A percentile compares a stretch with the other conserved stretches of the same genome.
Conservation (phyloP, 2,797 vertebrate species). For the Smutsia temminckii region DNA sequence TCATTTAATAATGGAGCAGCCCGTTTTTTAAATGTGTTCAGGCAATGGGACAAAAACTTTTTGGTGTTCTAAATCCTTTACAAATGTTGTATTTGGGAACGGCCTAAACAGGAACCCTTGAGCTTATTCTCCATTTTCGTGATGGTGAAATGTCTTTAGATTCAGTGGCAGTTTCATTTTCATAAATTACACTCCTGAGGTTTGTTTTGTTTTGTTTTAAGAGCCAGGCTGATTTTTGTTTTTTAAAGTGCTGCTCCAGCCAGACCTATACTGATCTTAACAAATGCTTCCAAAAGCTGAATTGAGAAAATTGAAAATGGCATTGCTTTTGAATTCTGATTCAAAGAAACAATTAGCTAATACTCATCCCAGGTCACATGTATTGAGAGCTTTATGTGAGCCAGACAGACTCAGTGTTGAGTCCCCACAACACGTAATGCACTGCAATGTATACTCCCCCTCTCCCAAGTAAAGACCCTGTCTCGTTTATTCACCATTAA, state of each 20-base stretch:
- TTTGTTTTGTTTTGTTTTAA: slow-evolving; percentile 39
- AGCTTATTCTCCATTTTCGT: slow-evolving; percentile 31
- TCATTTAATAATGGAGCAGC: slow-evolving; percentile 37
- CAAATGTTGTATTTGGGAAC: neutral
- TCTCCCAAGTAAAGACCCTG: neutral
- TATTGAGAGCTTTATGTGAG: neutral
- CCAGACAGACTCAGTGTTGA: neutral
- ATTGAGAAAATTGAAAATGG: slow-evolving; percentile 45
- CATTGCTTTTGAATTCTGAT: slow-evolving; percentile 28
- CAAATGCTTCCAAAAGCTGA: slow-evolving; percentile 19
- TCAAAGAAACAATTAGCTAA: slow-evolving; percentile 27
- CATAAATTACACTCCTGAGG: slow-evolving; percentile 29
- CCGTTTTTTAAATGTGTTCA: neutral
- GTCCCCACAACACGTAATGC: neutral
- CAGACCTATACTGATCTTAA: slow-evolving; percentile 30
- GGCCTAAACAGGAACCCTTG: neutral
- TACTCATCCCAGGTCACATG: neutral
- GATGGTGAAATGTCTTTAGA: slow-evolving; percentile 28
- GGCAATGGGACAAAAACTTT: neutral
- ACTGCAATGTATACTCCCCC: neutral
- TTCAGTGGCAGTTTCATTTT: slow-evolving; percentile 47
- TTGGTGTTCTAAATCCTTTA: neutral
- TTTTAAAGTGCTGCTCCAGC: neutral
- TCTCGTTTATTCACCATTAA: neutral
- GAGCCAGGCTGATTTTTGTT: neutral